Evolutionary conservation across 2,888 invertebrate species (phyloP), one percentile per base, ranked within the genome.

Genomic region (Eurois occulta): DNA sequence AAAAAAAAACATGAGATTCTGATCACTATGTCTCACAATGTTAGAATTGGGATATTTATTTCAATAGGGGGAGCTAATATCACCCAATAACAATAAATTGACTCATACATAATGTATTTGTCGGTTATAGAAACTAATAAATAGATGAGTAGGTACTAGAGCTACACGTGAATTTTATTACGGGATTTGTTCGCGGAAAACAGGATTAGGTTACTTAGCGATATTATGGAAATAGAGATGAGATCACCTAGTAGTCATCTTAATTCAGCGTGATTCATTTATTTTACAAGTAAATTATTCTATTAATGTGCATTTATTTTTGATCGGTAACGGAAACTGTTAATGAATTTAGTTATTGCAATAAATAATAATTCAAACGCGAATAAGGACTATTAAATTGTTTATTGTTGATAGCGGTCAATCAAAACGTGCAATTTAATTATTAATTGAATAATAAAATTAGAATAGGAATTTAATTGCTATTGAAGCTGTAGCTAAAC

Each of bases 181-280:
- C 48, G 73, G 78, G 78, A 75, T 79, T 78, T 78, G 78, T 85
- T 89, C 87, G 76, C 66, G 38, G 88, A 89, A 87, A 41, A 76
- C 79, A 72, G 81, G 86, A 88, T 86, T 84, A 78, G 41, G 64
- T 58, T 43, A 58, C 41, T 80, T 78, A 65, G 65, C 24, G 58
- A 62, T 75, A 55, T 48, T 75, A 80, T 62, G 82, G 75, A 89
- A 85, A 77, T 85, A 85, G 75, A 68, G 81, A 88, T 91, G 91
- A 91, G 72, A 65, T 91, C 90, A 91, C 74, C 78, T 28, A 18
- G 28, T 60, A 24, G n/a, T 68, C 18, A 38, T 84, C 75, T 71
- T 84, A 65, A 84, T 84, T 84, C 46, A 21, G 7, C 35, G 46
- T 85, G 85, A 86, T 58, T 85, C 85, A 85, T 55, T 67, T 58